These are phyloP conservation scores for Styela clava DNA, from an alignment of 23 tunicate genomes.

Conservation along the genomic window DNA sequence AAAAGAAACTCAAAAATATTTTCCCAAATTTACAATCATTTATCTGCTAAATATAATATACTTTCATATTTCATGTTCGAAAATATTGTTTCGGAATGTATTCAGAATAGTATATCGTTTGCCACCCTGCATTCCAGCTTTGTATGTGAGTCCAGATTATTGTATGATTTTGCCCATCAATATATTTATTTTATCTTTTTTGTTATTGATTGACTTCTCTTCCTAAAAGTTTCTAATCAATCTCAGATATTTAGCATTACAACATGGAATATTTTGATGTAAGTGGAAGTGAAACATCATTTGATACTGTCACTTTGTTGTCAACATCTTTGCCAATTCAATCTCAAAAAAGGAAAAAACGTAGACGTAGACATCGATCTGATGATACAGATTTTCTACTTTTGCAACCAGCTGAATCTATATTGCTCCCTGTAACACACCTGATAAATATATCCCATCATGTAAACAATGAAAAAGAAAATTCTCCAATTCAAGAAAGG, in stretches of 20 bases:
- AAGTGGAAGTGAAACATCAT: not conserved
- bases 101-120: too few relatives aligned
- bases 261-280: not conserved
- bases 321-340: not conserved
- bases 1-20: too few relatives aligned
- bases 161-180: too few relatives aligned
- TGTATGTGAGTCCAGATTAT: too few relatives aligned
- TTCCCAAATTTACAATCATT: too few relatives aligned
- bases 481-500: not conserved
- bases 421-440: not conserved
- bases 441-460: not conserved
- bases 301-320: not conserved
- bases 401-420: conserved; percentile 14
- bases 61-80: too few relatives aligned
- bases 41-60: too few relatives aligned
- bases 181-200: too few relatives aligned
- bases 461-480: not conserved
- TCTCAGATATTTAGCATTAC: not conserved
- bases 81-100: too few relatives aligned
- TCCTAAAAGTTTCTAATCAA: too few relatives aligned
- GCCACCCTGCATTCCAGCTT: too few relatives aligned
- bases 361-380: not conserved
- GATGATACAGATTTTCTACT: conserved; percentile 18
- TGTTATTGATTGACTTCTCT: too few relatives aligned
- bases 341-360: not conserved